Evolutionary conservation across 2,113 vertebrate genomes (phyloP), one percentile per base, ranked within the genome.

Genomic region (Cochlearius cochlearius): DNA sequence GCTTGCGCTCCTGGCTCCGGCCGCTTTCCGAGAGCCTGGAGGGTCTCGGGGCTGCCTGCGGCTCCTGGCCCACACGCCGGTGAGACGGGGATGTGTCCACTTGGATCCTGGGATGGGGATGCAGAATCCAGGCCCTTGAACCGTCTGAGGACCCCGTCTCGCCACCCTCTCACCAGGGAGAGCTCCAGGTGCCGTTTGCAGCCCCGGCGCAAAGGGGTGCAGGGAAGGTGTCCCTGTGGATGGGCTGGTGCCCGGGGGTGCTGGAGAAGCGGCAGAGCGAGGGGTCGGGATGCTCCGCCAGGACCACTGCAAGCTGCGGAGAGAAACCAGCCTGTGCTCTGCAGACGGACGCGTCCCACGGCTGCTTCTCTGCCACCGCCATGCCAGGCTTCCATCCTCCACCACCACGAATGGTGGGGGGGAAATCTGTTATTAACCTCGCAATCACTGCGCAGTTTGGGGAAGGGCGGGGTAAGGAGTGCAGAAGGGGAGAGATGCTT

Each of bases 401-500:
- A 2, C 7, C 20, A 25, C 45, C 59, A 47, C 2, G 30, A 73
- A 69, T 6, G 2, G 8, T 4, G 2, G 6, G 5, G 10, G 5
- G 19, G 2, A 8, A 71, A 95, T 82, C 39, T 27, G 39, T 66
- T 36, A 52, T 78, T 91, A 64, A 94, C 62, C 43, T 68, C 55
- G 21, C 22, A 80, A 88, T 90, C 86, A 38, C 27, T 5, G 5
- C 74, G 67, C n/a, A 49, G 36, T 74, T 92, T 2, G 1, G 73
- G 53, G 32, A 49, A 60, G 49, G 62, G 56, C 77, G 41, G 73
- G 16, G 32, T 36, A 32, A 55, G 71, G 52, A 82, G 56, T 12
- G 32, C 47, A 36, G 74, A 30, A 56, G 58, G 49, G 78, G 95
- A 49, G 62, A 86, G 74, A 60, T 62, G 78, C 93, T 96, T 26